Evolutionary conservation across 2,113 vertebrate genomes (phyloP), one percentile per base, ranked within the genome.

Genomic region (Pyrgilauda ruficollis): DNA sequence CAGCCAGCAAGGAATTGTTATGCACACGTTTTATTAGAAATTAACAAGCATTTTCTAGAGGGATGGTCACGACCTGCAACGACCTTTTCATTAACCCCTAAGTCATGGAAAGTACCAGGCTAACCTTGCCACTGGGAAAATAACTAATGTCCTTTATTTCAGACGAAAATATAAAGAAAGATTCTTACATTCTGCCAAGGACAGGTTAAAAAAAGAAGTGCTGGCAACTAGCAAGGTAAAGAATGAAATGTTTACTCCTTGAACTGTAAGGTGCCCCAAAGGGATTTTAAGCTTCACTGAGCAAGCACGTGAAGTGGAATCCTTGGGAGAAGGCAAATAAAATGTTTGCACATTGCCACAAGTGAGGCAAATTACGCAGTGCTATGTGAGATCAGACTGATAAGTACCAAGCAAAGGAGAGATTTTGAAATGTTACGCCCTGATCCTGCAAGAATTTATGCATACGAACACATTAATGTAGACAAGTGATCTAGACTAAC

Each of bases 261-360:
- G 67, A 94, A 96, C 83, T 91, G 75, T 79, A 86, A 91, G 72
- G 69, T 97, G 85, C 88, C 85, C 96, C 75, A 89, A 68, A 86
- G 93, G 75, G 44, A 94, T 94, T 94, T 97, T 95, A 94, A 93
- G 88, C 90, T 94, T 97, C 90, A 89, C 18, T 94, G 94, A 95
- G 78, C 89, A 97, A 96, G 93, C 26, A 11, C 70, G 46, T 91
- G 91, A 97, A 89, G 70, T 82, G 91, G 84, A 93, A 96, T 92
- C 80, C 96, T 90, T 93, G 52, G n/a, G 89, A 87, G 61, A 26
- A 76, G 49, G 43, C 91, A 89, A 95, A 87, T 76, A 69, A 92
- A 86, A 93, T 27, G 6, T 93, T 75, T 86, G 49, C 73, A 70
- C 37, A 50, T 52, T 90, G 53, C 17, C 13, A 6, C 55, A 70